These are phyloP conservation scores for Rhea americana DNA, from an alignment of 2,113 vertebrate species.

Conservation along the genomic window DNA sequence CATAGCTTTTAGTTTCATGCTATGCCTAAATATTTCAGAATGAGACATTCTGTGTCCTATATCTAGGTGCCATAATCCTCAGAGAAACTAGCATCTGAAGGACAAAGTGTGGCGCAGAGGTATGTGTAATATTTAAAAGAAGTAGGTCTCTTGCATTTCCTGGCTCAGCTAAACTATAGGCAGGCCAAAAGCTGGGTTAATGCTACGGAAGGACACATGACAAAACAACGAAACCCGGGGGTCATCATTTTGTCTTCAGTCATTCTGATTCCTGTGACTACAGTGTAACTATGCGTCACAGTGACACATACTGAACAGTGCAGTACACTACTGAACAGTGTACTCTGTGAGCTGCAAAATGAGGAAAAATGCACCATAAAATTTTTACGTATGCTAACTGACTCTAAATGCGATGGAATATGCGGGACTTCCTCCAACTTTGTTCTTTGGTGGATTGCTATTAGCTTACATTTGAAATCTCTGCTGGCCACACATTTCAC, in stretches of 20 bases:
- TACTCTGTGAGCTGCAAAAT: conserved; percentile 65
- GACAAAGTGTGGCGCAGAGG: accelerated
- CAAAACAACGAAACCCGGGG: background rate
- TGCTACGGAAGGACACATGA: background rate
- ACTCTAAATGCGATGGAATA: conserved; percentile 68
- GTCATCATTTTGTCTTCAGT: background rate
- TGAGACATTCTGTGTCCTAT: background rate
- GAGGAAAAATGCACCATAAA: conserved; percentile 64
- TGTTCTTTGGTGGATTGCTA: conserved; percentile 75
- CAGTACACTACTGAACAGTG: conserved; percentile 26
- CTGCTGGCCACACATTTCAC: conserved; percentile 75
- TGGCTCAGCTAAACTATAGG: background rate
- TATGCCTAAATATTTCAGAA: background rate
- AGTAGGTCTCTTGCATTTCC: background rate
- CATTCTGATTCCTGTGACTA: conserved; percentile 6
- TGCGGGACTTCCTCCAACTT: conserved; percentile 72
- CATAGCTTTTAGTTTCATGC: background rate
- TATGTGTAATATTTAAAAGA: background rate
- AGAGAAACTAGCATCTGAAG: background rate
- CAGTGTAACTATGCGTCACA: conserved; percentile 35
- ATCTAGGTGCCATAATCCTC: background rate
- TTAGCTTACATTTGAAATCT: conserved; percentile 79
- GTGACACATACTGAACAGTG: conserved; percentile 51
- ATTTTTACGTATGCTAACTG: conserved; percentile 72
- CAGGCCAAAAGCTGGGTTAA: background rate